Evolutionary conservation across 23 tunicate genomes (phyloP).

Genomic region (Trididemnum nubilum): DNA sequence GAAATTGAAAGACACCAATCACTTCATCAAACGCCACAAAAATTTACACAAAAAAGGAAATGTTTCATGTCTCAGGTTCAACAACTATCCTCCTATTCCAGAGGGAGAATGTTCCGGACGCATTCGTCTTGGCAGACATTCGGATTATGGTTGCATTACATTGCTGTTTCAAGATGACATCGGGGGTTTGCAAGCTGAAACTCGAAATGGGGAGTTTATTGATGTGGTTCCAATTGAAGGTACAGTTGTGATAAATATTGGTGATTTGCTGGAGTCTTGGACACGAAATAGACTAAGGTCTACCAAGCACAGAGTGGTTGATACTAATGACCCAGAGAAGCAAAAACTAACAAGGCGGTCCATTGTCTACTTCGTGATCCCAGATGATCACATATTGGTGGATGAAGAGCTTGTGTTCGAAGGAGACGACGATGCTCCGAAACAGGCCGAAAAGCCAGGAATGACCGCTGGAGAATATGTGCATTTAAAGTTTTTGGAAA

Average conservation of each 20-base stretch:
- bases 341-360: constrained; percentile 29
- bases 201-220: constrained; percentile 31
- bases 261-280: constrained; percentile 65
- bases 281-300: constrained; percentile 54
- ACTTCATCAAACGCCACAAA: constrained; percentile 41
- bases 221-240: constrained; percentile 62
- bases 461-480: constrained; percentile 16
- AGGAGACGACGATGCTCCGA: background rate
- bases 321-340: constrained; percentile 23
- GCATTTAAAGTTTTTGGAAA: background rate
- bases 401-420: constrained; percentile 23
- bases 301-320: constrained; percentile 50
- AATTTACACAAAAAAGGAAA: constrained; percentile 37
- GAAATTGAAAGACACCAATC: constrained; percentile 46
- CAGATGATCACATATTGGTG: constrained; percentile 39
- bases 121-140: constrained; percentile 67
- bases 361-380: constrained; percentile 44
- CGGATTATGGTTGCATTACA: constrained; percentile 84
- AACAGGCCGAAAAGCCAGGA: background rate
- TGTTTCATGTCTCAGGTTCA: constrained; percentile 38
- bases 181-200: constrained; percentile 64
- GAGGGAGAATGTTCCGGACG: constrained; percentile 17
- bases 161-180: constrained; percentile 70
- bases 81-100: constrained; percentile 65
- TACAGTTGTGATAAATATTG: constrained; percentile 70